Percentiles rank a stretch among this genome's conserved stretches.
These are phyloP conservation scores for Grallaria varia DNA, from an alignment of 2,113 vertebrate genomes.

Conservation along the genomic window DNA sequence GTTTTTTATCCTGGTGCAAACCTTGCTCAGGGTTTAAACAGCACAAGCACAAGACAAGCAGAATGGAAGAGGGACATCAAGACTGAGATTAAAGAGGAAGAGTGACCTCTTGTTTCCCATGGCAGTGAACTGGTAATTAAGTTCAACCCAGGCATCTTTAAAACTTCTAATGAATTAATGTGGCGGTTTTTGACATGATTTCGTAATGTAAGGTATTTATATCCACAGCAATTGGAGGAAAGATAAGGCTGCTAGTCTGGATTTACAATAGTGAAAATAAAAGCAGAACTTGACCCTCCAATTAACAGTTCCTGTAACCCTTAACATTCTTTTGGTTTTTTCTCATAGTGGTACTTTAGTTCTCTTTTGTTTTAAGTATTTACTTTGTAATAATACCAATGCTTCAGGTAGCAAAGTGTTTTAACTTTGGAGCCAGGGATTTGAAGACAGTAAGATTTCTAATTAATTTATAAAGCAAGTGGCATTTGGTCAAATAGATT, in stretches of 20 bases:
- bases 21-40: background rate
- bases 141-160: background rate
- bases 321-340: background rate
- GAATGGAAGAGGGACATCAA: background rate
- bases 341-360: background rate
- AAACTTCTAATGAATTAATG: background rate
- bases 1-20: background rate
- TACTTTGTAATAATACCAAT: background rate
- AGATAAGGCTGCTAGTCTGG: background rate
- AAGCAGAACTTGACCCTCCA: background rate
- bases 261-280: background rate
- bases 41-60: background rate
- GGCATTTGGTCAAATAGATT: background rate
- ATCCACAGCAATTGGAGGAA: background rate
- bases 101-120: background rate
- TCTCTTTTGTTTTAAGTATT: background rate
- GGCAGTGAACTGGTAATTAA: background rate
- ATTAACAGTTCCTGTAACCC: background rate
- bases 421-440: background rate
- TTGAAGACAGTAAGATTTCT: background rate
- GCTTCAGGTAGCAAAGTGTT: background rate
- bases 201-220: background rate
- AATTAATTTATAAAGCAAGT: background rate
- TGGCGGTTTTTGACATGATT: background rate
- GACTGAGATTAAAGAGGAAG: background rate